Percentiles rank a stretch among this genome's conserved stretches.
Conservation (phyloP, 2,888 invertebrate genomes). For the Xestia c-nigrum region DNA sequence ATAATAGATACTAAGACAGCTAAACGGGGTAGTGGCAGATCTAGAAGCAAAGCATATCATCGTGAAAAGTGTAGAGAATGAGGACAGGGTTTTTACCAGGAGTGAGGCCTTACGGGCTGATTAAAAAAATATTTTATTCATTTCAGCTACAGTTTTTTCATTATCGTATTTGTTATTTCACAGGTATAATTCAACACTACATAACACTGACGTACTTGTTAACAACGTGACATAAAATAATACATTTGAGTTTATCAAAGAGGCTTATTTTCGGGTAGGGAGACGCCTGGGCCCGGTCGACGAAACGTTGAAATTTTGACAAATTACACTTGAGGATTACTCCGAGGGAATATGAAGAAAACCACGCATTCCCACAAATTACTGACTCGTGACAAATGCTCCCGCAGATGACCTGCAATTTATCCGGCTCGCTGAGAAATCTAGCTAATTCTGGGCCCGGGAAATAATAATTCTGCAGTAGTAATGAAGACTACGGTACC, state of each 20-base stretch:
- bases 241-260: conserved; percentile 77
- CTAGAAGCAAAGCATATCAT: too few relatives aligned
- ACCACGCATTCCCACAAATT: conserved; percentile 83
- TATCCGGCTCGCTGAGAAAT: conserved; percentile 73
- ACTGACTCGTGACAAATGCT: conserved; percentile 82
- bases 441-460: conserved; percentile 72
- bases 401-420: conserved; percentile 79
- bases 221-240: conserved; percentile 75
- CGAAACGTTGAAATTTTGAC: conserved; percentile 84
- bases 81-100: too few relatives aligned
- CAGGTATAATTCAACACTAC: not conserved
- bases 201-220: conserved; percentile 40
- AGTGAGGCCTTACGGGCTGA: too few relatives aligned
- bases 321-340: conserved; percentile 84
- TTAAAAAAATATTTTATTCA: not conserved
- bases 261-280: conserved; percentile 71
- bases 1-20: not conserved
- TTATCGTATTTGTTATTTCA: not conserved
- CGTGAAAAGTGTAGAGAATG: too few relatives aligned
- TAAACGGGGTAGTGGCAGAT: not conserved
- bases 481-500: conserved; percentile 50
- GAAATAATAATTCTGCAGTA: conserved; percentile 65
- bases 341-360: conserved; percentile 83
- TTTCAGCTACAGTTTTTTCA: not conserved
- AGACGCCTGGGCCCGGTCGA: conserved; percentile 64